Base-by-base conservation (phyloP, 2,113 vertebrate genomes). In the Bombycilla garrulus region DNA sequence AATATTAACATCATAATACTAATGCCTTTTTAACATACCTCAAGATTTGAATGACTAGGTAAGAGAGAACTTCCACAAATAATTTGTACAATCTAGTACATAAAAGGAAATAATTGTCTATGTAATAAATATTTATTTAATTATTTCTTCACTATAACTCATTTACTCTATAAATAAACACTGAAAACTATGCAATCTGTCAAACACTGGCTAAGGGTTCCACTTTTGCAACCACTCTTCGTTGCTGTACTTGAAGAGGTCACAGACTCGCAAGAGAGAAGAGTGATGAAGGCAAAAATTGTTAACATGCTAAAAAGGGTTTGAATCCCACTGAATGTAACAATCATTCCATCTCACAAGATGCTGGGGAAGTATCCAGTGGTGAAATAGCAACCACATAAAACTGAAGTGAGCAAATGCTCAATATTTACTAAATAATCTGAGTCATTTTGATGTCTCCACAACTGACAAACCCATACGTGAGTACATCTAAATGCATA, bases 341-440 rank as follows among this genome's bases (percentile, higher is more conserved):
- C 25, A 33, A 25, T 53, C 35, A 69, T 80, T 48, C 33, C 42
- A 50, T 17, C 23, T 78, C n/a, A 5, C 6, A 89, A 87, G 92
- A 72, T 61, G 3, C 29, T 77, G 10, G 18, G 15, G 38, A 89
- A 84, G 3, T 40, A n/a, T 12, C 15, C 50, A 35, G 6, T 20
- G 10, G 15, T 47, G 13, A 74, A 35, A 62, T 0, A 74, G 17
- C 10, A 1, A 74, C 18, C 15, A 36, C 0, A 1, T 8, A 42
- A 84, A 84, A 81, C 10, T 47, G 11, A 44, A 36, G 26, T 42
- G 33, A 61, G 22, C 6, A 91, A 67, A 65, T 36, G 4, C 15
- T 64, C 20, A 57, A 9, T 66, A 70, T 15, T 44, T 50, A 28
- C 9, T 48, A 38, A 66, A 45, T 35, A 71, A 69, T 60, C n/a